Percentiles rank a stretch among this genome's conserved stretches.
Conservation (phyloP, 2,888 invertebrate species). For the Tetranychus piercei region DNA sequence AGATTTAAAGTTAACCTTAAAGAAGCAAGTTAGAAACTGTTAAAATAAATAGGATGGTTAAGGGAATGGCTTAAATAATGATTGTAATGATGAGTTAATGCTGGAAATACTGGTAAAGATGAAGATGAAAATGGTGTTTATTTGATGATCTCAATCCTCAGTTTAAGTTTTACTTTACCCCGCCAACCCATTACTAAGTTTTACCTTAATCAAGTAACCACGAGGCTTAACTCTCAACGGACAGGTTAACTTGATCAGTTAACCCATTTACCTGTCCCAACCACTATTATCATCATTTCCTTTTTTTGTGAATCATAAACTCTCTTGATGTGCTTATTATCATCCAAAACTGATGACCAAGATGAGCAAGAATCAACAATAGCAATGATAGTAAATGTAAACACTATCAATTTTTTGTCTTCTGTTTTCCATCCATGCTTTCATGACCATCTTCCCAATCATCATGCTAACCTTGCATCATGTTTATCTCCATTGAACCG, state of each 20-base stretch:
- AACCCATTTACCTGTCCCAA: not conserved
- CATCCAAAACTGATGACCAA: not conserved
- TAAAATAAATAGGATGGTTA: not conserved
- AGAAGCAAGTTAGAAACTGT: not conserved
- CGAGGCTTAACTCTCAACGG: not conserved
- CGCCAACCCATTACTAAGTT: no score
- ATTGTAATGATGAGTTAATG: not conserved
- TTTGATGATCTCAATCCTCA: not conserved
- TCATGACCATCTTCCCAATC: constrained; percentile 12
- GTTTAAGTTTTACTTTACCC: constrained; percentile 1
- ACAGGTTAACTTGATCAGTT: not conserved
- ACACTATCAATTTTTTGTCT: not conserved
- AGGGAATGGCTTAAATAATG: not conserved
- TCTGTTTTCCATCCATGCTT: not conserved
- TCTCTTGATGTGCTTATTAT: no score
- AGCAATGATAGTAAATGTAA: not conserved
- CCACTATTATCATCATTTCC: not conserved
- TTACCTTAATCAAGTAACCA: not conserved
- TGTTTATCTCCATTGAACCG: not conserved
- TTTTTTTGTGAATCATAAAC: not conserved
- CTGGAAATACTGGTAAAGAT: not conserved
- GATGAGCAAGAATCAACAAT: not conserved
- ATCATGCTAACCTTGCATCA: not conserved
- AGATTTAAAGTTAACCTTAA: not conserved
- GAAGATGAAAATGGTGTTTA: not conserved